Evolutionary conservation across 1,140 invertebrate species (phyloP).

Genomic region (Drosophila gunungcola): DNA sequence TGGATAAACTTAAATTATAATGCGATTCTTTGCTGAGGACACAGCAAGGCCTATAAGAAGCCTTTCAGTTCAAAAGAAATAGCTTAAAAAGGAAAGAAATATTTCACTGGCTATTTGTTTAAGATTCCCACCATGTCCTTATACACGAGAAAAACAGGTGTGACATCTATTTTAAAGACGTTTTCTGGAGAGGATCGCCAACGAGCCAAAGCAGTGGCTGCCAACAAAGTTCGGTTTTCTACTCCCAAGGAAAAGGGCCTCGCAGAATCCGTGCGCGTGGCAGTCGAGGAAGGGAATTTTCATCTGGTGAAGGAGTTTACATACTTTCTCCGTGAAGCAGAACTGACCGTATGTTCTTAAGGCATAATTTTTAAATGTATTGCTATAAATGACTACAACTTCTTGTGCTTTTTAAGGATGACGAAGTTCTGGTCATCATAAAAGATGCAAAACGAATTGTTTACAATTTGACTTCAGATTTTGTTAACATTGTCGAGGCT

Average conservation of each 20-base stretch:
- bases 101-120: neutral
- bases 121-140: slow-evolving; percentile 47
- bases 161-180: slow-evolving; percentile 72
- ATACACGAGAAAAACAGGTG: slow-evolving; percentile 66
- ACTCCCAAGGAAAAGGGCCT: slow-evolving; percentile 66
- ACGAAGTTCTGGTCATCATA: slow-evolving; percentile 86
- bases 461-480: slow-evolving; percentile 85
- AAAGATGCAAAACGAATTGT: slow-evolving; percentile 86
- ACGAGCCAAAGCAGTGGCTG: slow-evolving; percentile 54
- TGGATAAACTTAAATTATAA: too few species aligned
- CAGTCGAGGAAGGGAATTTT: slow-evolving; percentile 58
- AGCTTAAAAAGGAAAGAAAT: too few species aligned
- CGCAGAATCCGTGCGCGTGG: slow-evolving; percentile 56
- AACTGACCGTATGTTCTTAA: slow-evolving; percentile 17
- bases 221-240: slow-evolving; percentile 75
- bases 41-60: too few species aligned
- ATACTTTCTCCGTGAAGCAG: slow-evolving; percentile 56
- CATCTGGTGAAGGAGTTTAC: slow-evolving; percentile 72
- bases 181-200: slow-evolving; percentile 65
- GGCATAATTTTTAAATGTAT: neutral
- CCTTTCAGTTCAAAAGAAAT: too few species aligned
- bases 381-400: neutral
- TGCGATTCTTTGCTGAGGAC: too few species aligned
- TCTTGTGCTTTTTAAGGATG: slow-evolving; percentile 74
- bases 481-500: slow-evolving; percentile 87